Conservation (phyloP, 2,888 invertebrate genomes). For the Hemithea aestivaria region DNA sequence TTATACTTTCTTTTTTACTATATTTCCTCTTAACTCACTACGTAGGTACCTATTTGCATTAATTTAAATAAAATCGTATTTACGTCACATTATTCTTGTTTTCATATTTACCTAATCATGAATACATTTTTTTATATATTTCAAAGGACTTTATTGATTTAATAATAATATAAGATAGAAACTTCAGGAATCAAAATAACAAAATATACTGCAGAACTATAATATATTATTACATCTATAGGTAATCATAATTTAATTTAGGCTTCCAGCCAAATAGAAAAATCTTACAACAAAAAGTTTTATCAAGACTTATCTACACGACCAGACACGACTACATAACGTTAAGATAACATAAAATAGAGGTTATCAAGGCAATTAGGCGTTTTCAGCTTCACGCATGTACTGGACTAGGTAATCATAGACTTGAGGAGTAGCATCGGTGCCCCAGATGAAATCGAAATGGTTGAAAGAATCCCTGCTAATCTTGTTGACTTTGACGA, state of each 20-base stretch:
- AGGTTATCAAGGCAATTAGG: too few relatives aligned
- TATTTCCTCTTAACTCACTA: not conserved
- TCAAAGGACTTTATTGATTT: too few relatives aligned
- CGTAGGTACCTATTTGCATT: slow-evolving; percentile 2
- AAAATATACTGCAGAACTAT: too few relatives aligned
- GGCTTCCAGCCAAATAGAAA: not conserved
- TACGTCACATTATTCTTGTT: slow-evolving; percentile 20
- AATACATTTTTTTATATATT: too few relatives aligned
- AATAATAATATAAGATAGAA: too few relatives aligned
- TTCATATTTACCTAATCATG: not conserved
- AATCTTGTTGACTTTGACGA: slow-evolving; percentile 22
- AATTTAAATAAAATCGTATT: slow-evolving; percentile 29
- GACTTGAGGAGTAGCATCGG: slow-evolving; percentile 30
- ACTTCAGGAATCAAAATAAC: too few relatives aligned
- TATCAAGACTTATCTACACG: not conserved
- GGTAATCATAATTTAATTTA: too few relatives aligned
- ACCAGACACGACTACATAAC: too few relatives aligned
- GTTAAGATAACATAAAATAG: too few relatives aligned
- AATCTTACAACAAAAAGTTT: slow-evolving; percentile 4
- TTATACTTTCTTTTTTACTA: too few relatives aligned
- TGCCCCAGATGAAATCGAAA: slow-evolving; percentile 48
- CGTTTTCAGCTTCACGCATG: slow-evolving; percentile 37
- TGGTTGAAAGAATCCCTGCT: slow-evolving; percentile 40
- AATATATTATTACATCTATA: not conserved
- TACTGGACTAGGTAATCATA: slow-evolving; percentile 33